Evolutionary conservation across 2,888 invertebrate genomes (phyloP).

Genomic region (Sinotaia quadrata): DNA sequence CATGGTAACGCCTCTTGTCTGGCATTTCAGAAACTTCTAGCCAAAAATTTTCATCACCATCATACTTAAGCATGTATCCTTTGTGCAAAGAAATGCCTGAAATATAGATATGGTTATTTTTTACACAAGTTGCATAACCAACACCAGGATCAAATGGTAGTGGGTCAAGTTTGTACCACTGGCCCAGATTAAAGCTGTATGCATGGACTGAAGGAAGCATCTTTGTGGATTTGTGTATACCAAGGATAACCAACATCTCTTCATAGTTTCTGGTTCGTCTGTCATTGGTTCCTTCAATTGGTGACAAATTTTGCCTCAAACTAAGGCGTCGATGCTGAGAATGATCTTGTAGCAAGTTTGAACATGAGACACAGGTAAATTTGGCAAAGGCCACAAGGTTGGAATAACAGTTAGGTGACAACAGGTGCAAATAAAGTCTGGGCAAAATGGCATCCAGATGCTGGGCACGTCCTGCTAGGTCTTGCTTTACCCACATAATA

Average conservation of each 20-base stretch:
- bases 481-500: constrained; percentile 79
- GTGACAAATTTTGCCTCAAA: constrained; percentile 30
- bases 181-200: constrained; percentile 39
- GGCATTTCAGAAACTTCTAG: constrained; percentile 42
- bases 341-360: constrained; percentile 13
- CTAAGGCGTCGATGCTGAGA: too few species aligned
- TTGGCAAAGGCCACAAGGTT: constrained; percentile 34
- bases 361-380: constrained; percentile 26
- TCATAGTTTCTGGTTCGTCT: constrained; percentile 39
- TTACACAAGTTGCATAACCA: constrained; percentile 44
- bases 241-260: constrained; percentile 42
- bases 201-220: constrained; percentile 44
- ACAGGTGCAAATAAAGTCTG: constrained; percentile 31
- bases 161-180: constrained; percentile 40
- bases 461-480: constrained; percentile 43
- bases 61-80: constrained; percentile 42
- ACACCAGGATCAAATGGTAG: constrained; percentile 44
- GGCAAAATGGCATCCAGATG: constrained; percentile 34
- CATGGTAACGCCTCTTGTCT: constrained; percentile 41
- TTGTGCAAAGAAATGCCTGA: constrained; percentile 40
- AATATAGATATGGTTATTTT: constrained; percentile 42
- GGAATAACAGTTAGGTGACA: constrained; percentile 33
- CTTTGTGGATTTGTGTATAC: constrained; percentile 39
- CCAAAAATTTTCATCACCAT: constrained; percentile 38
- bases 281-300: constrained; percentile 22